Evolutionary conservation across 2,113 vertebrate species (phyloP), one percentile per base, ranked within the genome.

Genomic region (Hyla sarda): DNA sequence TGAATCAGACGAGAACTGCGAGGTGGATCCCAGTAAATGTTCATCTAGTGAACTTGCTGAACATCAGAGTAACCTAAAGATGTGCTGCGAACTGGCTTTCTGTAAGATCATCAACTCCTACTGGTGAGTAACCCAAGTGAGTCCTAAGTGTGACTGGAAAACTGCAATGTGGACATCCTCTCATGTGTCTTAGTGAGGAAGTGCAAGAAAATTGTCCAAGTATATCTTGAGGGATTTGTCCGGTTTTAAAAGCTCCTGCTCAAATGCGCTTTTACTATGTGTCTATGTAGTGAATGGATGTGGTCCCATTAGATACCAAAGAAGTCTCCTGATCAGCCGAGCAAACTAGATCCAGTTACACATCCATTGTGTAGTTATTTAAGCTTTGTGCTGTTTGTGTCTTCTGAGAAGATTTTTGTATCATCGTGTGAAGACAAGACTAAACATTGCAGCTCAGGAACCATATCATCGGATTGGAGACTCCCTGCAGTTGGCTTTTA

Each of bases 31-130:
- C 25, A 94, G 95, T 72, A 97, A 95, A 79, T 98, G 97, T 88
- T 93, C 95, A 0, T 90, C 91, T 50, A 91, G 89, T 21, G 96
- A 98, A 48, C 91, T 99, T 83, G 52, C 92, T 1, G 98, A 99
- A 79, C 96, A 99, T 86, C 98, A 97, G 93, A 96, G 95, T 82
- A 99, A 99, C 94, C 92, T 99, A 91, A 98, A 98, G 90, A 99
- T 99, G 98, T 99, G 98, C 88, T 99, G 98, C 79, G 98, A 99
- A 90, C 94, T 99, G 86, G 97, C 96, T 16, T 98, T 99, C 94
- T 98, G 97, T 96, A 99, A 99, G 92, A 98, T 99, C 91, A 97
- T 99, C 93, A 97, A 98, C 93, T 98, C 98, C 0, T 98, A 98
- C 94, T 99, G 97, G 98, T 99, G 5, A 41, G 41, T 41, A 41